phyloP scores from a whole-genome alignment of 2,888 invertebrate species.

The Craniophora ligustri region DNA sequence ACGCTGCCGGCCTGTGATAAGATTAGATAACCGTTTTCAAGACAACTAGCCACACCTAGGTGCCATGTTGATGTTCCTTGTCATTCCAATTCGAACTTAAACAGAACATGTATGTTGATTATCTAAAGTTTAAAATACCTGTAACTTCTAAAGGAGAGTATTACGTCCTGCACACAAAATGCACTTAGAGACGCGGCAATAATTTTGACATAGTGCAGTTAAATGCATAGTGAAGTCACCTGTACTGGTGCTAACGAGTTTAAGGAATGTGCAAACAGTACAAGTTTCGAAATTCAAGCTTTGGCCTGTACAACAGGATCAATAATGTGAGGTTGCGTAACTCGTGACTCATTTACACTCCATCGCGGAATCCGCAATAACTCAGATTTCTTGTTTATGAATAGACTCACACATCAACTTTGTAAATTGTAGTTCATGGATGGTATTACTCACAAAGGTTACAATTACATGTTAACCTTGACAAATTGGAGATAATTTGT shows the following conservation, averaged over 20 bases:
- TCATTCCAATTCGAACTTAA: slow-evolving; percentile 44
- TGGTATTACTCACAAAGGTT: slow-evolving; percentile 43
- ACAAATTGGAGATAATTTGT: slow-evolving; percentile 47
- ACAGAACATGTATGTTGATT: slow-evolving; percentile 17
- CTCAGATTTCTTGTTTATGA: slow-evolving; percentile 45
- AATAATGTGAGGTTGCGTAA: slow-evolving; percentile 47
- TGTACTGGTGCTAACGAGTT: slow-evolving; percentile 32
- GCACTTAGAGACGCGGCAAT: slow-evolving; percentile 27
- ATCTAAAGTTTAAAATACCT: neutral
- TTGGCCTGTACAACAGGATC: slow-evolving; percentile 46
- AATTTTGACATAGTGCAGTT: slow-evolving; percentile 44
- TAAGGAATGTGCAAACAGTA: slow-evolving; percentile 33
- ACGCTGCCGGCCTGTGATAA: slow-evolving; percentile 67
- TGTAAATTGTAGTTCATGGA: slow-evolving; percentile 35
- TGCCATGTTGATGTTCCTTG: slow-evolving; percentile 37
- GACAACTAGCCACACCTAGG: slow-evolving; percentile 68
- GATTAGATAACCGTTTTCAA: slow-evolving; percentile 75
- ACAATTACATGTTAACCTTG: slow-evolving; percentile 48
- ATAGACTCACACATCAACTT: slow-evolving; percentile 26
- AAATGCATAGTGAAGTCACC: slow-evolving; percentile 26
- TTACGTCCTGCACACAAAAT: slow-evolving; percentile 17
- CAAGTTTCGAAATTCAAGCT: slow-evolving; percentile 44
- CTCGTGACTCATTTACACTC: slow-evolving; percentile 54
- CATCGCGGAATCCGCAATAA: slow-evolving; percentile 43
- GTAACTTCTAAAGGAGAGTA: slow-evolving; percentile 1